Evolutionary conservation across 2,113 vertebrate genomes (phyloP).

Genomic region (Cettia cetti): DNA sequence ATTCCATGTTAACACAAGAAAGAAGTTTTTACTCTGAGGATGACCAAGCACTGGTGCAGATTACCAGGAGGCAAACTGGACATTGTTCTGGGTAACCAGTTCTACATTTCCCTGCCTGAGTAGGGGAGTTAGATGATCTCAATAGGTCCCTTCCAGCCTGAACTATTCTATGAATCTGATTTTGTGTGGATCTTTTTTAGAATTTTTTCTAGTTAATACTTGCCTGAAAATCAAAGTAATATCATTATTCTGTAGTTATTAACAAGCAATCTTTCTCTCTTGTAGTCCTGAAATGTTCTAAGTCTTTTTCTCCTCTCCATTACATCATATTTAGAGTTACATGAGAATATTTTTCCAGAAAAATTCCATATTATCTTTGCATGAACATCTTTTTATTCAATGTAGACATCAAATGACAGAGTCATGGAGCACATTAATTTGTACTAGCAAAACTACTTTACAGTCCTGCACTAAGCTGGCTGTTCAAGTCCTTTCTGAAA

Average conservation of each 20-base stretch:
- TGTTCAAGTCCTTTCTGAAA: background rate
- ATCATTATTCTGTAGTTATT: conserved; percentile 55
- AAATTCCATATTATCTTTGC: conserved; percentile 18
- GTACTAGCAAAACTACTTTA: background rate
- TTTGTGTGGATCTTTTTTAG: background rate
- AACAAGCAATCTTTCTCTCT: conserved; percentile 35
- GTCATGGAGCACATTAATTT: conserved; percentile 17
- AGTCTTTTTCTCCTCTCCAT: conserved; percentile 18
- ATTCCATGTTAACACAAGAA: background rate
- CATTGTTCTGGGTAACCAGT: background rate
- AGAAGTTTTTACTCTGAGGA: background rate
- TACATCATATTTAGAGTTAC: conserved; percentile 42
- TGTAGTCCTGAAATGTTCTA: conserved; percentile 26
- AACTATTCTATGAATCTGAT: background rate
- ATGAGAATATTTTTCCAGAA: conserved; percentile 18
- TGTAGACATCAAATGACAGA: background rate
- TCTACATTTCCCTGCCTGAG: background rate
- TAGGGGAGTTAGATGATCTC: background rate
- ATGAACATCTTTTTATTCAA: conserved; percentile 49
- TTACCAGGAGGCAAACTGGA: background rate
- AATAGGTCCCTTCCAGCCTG: background rate
- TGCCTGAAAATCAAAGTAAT: conserved; percentile 54
- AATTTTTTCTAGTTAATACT: conserved; percentile 46
- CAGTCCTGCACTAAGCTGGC: background rate
- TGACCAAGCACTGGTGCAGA: background rate